Percentiles rank a stretch among this genome's conserved stretches.
Evolutionary conservation across 2,797 vertebrate species (phyloP).

Genomic region (Poecilia velifera): DNA sequence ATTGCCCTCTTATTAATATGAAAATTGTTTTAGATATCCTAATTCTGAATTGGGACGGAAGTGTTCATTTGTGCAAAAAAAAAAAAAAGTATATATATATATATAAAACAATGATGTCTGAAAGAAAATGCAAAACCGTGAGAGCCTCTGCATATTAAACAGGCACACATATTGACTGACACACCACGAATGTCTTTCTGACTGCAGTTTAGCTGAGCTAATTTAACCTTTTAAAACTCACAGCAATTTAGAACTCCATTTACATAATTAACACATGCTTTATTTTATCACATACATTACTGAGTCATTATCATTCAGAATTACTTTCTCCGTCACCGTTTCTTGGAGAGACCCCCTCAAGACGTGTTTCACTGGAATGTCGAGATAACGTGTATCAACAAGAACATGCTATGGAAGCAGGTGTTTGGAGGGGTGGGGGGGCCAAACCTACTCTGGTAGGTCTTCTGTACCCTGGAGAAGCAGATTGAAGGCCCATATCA

Average conservation of each 20-base stretch:
- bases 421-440: conserved; percentile 23
- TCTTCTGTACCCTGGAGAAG: conserved; percentile 43
- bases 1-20: conserved; percentile 63
- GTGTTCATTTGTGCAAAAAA: conserved; percentile 40
- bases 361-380: conserved; percentile 27
- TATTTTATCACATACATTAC: conserved; percentile 63
- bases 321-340: conserved; percentile 16
- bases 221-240: conserved; percentile 56
- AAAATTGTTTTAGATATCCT: conserved; percentile 64
- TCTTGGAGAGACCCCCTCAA: conserved; percentile 44
- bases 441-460: conserved; percentile 48
- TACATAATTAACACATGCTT: conserved; percentile 39
- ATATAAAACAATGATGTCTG: conserved; percentile 6
- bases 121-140: neutral
- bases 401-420: conserved; percentile 48
- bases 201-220: conserved; percentile 26
- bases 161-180: neutral
- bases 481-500: conserved; percentile 44
- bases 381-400: conserved; percentile 56
- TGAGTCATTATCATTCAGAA: conserved; percentile 52
- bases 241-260: conserved; percentile 62
- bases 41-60: conserved; percentile 66
- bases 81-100: conserved; percentile 29
- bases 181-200: neutral
- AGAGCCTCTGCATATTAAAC: conserved; percentile 1